Conservation (phyloP, 2,888 invertebrate species). For the Cetonia aurata region DNA sequence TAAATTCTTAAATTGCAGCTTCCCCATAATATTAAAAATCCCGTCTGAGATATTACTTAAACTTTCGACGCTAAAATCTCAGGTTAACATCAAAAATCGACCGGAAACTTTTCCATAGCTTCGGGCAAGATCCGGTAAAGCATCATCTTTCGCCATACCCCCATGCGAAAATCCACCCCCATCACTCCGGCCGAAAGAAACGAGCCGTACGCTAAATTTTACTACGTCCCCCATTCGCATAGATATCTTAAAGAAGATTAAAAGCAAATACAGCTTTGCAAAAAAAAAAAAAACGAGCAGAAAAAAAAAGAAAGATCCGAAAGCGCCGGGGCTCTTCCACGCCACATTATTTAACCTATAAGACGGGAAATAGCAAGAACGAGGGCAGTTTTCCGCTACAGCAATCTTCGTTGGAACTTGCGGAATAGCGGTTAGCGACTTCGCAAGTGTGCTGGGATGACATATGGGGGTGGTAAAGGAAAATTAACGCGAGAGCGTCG, state of each 20-base stretch:
- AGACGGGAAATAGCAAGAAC: slow-evolving; percentile 15
- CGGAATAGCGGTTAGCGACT: neutral
- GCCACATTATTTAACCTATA: slow-evolving; percentile 32
- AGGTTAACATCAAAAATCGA: neutral
- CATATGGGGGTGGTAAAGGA: slow-evolving; percentile 10
- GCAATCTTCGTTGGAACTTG: neutral
- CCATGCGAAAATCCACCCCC: too few species aligned
- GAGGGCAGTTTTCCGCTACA: neutral
- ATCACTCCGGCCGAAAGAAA: too few species aligned
- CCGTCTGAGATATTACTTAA: too few species aligned
- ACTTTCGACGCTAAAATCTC: too few species aligned
- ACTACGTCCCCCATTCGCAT: too few species aligned
- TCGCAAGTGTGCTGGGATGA: slow-evolving; percentile 21
- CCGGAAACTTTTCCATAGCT: neutral
- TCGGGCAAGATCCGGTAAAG: too few species aligned
- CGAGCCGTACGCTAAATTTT: too few species aligned
- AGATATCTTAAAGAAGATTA: slow-evolving; percentile 10
- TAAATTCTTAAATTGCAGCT: too few species aligned
- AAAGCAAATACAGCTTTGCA: slow-evolving; percentile 18
- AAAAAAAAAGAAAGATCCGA: slow-evolving; percentile 19
- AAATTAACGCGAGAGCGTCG: slow-evolving; percentile 32
- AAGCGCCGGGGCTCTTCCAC: neutral
- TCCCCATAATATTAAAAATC: too few species aligned
- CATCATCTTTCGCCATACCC: too few species aligned
- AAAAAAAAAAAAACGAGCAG: neutral